Conservation (phyloP, 2,888 invertebrate genomes). For the Lasioglossum vierecki region DNA sequence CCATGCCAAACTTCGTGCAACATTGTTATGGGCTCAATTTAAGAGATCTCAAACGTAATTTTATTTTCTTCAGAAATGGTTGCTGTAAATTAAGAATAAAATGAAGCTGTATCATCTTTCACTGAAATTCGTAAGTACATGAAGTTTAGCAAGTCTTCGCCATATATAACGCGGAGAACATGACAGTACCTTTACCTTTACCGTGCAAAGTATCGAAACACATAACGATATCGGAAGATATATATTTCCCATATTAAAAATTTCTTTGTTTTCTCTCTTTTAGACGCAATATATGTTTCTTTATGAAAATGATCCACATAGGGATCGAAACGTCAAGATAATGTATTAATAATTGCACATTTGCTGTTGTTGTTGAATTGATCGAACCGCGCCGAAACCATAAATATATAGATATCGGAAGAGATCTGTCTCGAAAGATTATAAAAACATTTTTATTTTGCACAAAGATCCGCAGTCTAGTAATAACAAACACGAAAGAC, state of each 20-base stretch:
- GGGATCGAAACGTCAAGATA: too few species aligned
- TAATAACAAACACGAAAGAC: too few species aligned
- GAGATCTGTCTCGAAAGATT: constrained; percentile 19
- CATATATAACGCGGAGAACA: neutral
- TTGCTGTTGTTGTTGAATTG: too few species aligned
- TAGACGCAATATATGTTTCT: too few species aligned
- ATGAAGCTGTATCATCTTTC: neutral
- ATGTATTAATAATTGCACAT: too few species aligned
- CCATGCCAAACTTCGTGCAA: neutral
- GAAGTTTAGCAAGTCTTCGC: neutral
- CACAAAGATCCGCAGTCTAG: too few species aligned
- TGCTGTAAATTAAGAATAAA: neutral
- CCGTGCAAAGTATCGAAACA: constrained; percentile 3
- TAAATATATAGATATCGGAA: neutral
- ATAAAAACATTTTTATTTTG: constrained; percentile 1
- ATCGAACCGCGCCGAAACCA: too few species aligned
- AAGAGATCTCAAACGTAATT: neutral
- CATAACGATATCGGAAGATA: neutral
- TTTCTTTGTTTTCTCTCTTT: too few species aligned
- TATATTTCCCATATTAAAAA: too few species aligned
- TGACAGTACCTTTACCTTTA: constrained; percentile 12
- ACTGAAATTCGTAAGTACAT: neutral
- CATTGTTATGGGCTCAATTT: neutral
- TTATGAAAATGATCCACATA: too few species aligned
- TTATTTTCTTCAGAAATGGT: neutral